Conservation (phyloP, 1,140 invertebrate genomes). For the Spodoptera litura region DNA sequence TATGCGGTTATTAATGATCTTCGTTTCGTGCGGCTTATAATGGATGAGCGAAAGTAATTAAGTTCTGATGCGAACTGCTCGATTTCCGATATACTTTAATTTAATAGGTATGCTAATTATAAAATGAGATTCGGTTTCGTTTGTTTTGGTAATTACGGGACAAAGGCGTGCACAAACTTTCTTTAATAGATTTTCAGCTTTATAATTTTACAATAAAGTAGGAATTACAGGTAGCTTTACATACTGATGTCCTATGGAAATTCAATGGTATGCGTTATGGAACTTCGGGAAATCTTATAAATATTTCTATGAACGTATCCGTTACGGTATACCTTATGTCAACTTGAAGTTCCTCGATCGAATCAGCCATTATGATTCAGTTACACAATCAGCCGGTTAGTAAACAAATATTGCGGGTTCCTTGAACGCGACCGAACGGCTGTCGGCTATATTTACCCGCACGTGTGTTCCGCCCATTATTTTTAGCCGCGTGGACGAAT, state of each 20-base stretch:
- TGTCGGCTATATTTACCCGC: constrained; percentile 38
- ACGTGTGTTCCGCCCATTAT: constrained; percentile 37
- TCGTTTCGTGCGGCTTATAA: constrained; percentile 10
- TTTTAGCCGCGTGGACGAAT: constrained; percentile 24
- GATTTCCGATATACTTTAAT: constrained; percentile 28
- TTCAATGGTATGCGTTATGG: no score
- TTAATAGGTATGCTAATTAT: constrained; percentile 21
- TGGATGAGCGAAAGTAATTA: constrained; percentile 35
- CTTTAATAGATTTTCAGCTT: no score
- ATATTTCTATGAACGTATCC: no score
- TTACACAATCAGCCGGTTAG: constrained; percentile 37
- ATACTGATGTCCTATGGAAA: no score
- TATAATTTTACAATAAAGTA: no score
- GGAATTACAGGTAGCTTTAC: no score
- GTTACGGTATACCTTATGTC: no score
- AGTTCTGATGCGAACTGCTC: constrained; percentile 8
- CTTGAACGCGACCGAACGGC: constrained; percentile 30
- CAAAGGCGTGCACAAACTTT: no score
- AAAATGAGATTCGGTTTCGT: neutral
- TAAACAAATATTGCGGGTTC: constrained; percentile 40
- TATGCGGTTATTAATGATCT: constrained; percentile 29
- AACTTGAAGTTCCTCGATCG: neutral
- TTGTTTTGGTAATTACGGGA: neutral
- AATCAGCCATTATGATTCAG: constrained; percentile 2
- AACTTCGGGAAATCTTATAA: no score